phyloP scores from a whole-genome alignment of 2,888 invertebrate genomes.

The Dynastes maya region DNA sequence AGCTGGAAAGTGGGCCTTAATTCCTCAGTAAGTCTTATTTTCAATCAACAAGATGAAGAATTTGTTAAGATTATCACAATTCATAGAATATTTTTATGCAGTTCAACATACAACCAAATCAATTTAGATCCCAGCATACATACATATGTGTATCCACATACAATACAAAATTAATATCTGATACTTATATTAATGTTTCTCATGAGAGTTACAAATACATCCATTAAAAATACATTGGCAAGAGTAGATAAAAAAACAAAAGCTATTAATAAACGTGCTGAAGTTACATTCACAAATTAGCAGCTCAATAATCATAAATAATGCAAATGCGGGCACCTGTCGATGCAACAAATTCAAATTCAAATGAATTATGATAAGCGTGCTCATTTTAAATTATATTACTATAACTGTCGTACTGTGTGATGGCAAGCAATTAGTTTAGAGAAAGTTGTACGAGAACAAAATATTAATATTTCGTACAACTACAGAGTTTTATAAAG shows the following conservation, averaged over 20 bases:
- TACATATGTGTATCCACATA: no score
- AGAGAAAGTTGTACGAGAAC: slow-evolving; percentile 21
- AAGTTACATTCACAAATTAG: slow-evolving; percentile 39
- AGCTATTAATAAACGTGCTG: slow-evolving; percentile 17
- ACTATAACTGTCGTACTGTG: slow-evolving; percentile 1
- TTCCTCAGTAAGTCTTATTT: no score
- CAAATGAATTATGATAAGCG: slow-evolving; percentile 28
- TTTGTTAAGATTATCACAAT: no score
- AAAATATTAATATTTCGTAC: background rate
- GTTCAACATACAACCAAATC: no score
- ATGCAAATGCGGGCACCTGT: slow-evolving; percentile 24
- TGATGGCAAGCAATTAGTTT: slow-evolving; percentile 24
- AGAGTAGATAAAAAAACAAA: slow-evolving; percentile 14
- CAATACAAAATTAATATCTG: no score
- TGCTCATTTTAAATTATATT: slow-evolving; percentile 30
- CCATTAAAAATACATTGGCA: slow-evolving; percentile 10
- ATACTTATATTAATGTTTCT: no score
- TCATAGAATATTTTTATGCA: no score
- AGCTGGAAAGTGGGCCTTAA: no score
- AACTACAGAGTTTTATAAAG: slow-evolving; percentile 1
- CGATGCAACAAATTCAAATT: slow-evolving; percentile 10
- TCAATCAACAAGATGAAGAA: no score
- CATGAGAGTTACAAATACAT: background rate
- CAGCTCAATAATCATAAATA: slow-evolving; percentile 31
- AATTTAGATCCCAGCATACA: no score